Conservation (phyloP, 2,888 invertebrate species). For the Lamellibrachia columna region DNA sequence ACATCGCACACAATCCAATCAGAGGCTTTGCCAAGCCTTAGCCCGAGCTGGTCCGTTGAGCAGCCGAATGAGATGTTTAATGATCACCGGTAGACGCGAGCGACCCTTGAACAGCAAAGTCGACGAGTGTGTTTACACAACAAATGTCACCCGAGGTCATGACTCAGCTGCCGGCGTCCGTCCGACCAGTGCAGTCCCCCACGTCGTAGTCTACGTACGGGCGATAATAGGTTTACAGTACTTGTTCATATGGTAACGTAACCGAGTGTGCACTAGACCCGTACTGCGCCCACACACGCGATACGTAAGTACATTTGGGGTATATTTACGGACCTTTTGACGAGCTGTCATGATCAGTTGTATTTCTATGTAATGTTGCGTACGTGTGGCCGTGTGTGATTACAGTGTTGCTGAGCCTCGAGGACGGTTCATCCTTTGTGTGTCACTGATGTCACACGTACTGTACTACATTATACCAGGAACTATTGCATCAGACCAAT, state of each 20-base stretch:
- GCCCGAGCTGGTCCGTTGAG: not conserved
- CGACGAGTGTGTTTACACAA: not conserved
- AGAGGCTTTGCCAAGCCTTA: not conserved
- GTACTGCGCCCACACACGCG: too few relatives aligned
- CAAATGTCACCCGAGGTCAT: conserved; percentile 11
- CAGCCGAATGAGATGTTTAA: not conserved
- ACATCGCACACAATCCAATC: not conserved
- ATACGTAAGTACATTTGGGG: not conserved
- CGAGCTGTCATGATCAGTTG: too few relatives aligned
- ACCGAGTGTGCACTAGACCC: too few relatives aligned
- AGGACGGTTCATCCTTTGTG: not conserved
- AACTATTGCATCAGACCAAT: too few relatives aligned
- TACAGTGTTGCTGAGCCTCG: not conserved
- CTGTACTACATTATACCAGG: too few relatives aligned
- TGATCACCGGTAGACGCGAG: not conserved
- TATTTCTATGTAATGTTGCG: not conserved
- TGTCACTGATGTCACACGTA: not conserved
- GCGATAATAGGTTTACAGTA: not conserved
- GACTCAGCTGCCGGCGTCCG: not conserved
- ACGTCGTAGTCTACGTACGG: not conserved
- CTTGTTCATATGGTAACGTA: too few relatives aligned
- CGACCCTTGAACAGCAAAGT: not conserved
- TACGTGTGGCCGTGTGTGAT: not conserved
- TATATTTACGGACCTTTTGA: not conserved
- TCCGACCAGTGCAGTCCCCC: not conserved